Percentiles rank a stretch among this genome's conserved stretches.
phyloP scores from a whole-genome alignment of 2,888 invertebrate species.

The Nymphalis polychloros region DNA sequence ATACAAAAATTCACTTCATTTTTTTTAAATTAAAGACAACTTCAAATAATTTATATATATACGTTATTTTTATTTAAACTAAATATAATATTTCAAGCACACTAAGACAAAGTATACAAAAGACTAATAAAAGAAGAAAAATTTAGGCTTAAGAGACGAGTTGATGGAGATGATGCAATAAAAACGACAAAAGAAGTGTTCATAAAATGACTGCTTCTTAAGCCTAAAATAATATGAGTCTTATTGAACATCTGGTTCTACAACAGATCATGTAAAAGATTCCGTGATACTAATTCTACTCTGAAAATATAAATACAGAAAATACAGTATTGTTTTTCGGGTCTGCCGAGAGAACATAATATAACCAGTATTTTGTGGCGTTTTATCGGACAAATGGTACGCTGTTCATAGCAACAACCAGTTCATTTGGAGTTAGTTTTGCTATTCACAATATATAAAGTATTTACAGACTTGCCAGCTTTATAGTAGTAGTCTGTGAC shows the following conservation, averaged over 20 bases:
- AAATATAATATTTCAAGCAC: constrained; percentile 4
- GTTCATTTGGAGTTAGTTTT: constrained; percentile 81
- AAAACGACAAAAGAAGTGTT: constrained; percentile 9
- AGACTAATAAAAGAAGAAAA: constrained; percentile 32
- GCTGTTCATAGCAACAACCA: constrained; percentile 75
- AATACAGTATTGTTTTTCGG: constrained; percentile 58
- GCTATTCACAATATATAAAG: constrained; percentile 66
- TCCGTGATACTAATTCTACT: constrained; percentile 32
- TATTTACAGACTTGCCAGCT: constrained; percentile 63
- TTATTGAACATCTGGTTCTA: constrained; percentile 31
- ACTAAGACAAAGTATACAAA: constrained; percentile 31
- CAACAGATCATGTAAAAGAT: constrained; percentile 31
- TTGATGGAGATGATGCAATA: not conserved
- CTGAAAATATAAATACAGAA: constrained; percentile 37
- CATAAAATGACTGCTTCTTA: constrained; percentile 28
- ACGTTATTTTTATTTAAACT: not conserved
- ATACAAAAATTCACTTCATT: not conserved
- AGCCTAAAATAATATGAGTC: constrained; percentile 44
- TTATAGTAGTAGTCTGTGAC: constrained; percentile 55
- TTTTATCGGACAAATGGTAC: constrained; percentile 81
- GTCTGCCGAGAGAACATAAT: constrained; percentile 74
- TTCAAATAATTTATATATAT: not conserved
- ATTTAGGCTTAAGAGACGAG: constrained; percentile 45
- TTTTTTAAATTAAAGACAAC: no score
- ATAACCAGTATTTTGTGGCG: constrained; percentile 79